Conservation (phyloP, 2,113 vertebrate genomes). For the Burhinus oedicnemus region DNA sequence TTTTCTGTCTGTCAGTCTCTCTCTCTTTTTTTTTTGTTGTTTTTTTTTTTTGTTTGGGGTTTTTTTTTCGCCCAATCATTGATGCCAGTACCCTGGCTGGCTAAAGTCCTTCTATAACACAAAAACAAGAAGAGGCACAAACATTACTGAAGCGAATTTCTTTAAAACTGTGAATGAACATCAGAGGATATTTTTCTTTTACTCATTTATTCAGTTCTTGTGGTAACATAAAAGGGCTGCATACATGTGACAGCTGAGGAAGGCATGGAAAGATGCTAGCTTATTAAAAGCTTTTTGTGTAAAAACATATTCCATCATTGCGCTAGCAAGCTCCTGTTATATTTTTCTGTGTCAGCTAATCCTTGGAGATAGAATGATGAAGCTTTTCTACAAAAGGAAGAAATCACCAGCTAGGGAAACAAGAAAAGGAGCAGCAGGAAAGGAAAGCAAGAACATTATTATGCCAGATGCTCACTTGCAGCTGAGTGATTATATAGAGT, state of each 20-base stretch:
- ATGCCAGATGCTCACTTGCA: not conserved
- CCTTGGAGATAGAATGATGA: conserved; percentile 18
- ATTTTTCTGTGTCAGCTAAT: conserved; percentile 39
- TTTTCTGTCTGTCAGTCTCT: not conserved
- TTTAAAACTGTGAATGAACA: not conserved
- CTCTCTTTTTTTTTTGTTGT: not conserved
- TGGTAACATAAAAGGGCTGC: not conserved
- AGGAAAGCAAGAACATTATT: conserved; percentile 1
- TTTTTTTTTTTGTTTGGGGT: too few species aligned
- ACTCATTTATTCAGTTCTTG: not conserved
- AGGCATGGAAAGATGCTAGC: not conserved
- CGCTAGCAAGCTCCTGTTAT: not conserved
- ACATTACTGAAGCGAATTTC: not conserved
- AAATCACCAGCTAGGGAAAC: conserved; percentile 11
- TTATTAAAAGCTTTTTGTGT: conserved; percentile 1
- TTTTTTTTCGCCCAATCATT: not conserved
- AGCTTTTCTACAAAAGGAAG: not conserved
- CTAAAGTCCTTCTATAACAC: not conserved
- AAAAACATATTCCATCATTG: not conserved
- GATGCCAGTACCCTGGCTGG: not conserved
- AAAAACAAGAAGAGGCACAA: not conserved
- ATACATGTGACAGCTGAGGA: not conserved
- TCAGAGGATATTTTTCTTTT: not conserved
- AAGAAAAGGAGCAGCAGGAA: conserved; percentile 29
- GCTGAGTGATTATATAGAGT: conserved; percentile 9